phyloP scores from a whole-genome alignment of 2,113 vertebrate species.

The Parus major region DNA sequence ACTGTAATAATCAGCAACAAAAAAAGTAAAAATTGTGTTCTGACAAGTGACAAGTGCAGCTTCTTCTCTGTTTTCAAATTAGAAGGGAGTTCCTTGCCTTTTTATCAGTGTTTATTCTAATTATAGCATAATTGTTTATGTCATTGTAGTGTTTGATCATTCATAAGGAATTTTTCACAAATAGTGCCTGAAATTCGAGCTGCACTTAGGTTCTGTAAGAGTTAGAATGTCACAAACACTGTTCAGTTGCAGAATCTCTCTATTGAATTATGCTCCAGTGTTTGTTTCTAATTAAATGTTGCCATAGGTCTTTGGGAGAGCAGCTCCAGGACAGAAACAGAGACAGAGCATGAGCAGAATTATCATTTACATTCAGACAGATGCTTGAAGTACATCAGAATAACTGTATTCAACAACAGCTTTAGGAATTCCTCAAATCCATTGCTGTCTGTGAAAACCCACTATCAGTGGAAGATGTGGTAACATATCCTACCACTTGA shows the following conservation, averaged over 20 bases:
- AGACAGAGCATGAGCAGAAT: not conserved
- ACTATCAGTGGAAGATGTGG: not conserved
- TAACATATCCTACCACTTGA: not conserved
- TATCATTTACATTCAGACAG: not conserved
- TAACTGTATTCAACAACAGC: not conserved
- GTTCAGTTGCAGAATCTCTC: not conserved
- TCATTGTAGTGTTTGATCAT: not conserved
- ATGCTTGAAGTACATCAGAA: not conserved
- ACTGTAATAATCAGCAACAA: not conserved
- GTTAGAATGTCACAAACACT: not conserved
- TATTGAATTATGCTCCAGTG: not conserved
- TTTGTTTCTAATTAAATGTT: not conserved
- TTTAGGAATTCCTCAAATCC: not conserved
- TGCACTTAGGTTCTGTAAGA: not conserved
- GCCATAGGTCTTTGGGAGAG: not conserved
- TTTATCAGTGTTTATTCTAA: not conserved
- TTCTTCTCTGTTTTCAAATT: not conserved
- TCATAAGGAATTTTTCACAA: not conserved
- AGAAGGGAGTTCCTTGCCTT: not conserved
- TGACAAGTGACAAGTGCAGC: not conserved
- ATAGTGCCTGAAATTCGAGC: not conserved
- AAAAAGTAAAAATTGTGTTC: not conserved
- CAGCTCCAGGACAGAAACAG: not conserved
- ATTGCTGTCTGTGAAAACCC: not conserved
- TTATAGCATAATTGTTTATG: not conserved